phyloP scores from a whole-genome alignment of 2,113 vertebrate species.

The Pteronura brasiliensis region DNA sequence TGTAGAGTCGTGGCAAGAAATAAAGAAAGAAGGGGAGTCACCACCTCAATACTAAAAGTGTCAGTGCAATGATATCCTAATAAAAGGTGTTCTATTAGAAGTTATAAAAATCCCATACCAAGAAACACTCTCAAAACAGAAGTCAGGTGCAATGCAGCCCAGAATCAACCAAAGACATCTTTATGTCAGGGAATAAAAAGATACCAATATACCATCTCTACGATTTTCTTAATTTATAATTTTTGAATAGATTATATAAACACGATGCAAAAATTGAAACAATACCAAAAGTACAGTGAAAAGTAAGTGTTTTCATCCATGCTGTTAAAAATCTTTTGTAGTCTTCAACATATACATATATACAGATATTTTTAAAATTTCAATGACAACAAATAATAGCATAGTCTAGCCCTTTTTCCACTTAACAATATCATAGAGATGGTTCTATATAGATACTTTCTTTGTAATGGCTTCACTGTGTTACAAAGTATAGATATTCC shows the following conservation, averaged over 20 bases:
- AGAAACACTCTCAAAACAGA: slow-evolving; percentile 7
- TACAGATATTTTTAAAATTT: background rate
- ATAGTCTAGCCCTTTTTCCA: background rate
- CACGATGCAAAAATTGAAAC: background rate
- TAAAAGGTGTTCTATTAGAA: slow-evolving; percentile 34
- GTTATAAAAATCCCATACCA: background rate
- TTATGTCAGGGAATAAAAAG: background rate
- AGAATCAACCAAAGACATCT: slow-evolving; percentile 7
- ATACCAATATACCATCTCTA: background rate
- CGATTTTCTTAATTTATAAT: background rate
- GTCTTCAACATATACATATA: background rate
- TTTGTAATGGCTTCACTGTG: background rate
- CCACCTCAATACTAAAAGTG: slow-evolving; percentile 36
- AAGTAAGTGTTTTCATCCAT: background rate
- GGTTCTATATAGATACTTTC: background rate
- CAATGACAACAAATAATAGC: background rate
- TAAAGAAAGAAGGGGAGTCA: background rate
- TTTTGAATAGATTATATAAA: background rate
- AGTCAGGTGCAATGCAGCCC: background rate
- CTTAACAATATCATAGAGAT: background rate
- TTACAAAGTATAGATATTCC: background rate
- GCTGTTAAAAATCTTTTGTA: background rate
- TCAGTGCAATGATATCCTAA: background rate
- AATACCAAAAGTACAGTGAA: background rate
- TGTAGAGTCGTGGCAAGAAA: slow-evolving; percentile 21